A percentile compares a stretch with the other conserved stretches of the same genome.
Evolutionary conservation across 1,140 invertebrate genomes (phyloP).

Genomic region (Lucilia sericata): DNA sequence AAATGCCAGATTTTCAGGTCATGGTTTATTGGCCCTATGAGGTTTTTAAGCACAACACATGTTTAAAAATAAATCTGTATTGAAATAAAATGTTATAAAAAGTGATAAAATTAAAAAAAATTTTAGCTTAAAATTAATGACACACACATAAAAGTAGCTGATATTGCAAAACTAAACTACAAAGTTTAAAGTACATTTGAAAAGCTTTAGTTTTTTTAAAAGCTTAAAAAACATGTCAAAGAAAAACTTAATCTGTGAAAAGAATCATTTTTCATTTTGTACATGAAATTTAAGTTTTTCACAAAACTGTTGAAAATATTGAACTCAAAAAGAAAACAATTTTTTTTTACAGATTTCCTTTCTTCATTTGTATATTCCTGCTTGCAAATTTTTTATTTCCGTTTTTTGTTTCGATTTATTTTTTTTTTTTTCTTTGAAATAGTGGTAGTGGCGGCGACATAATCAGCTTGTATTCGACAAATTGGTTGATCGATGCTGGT

Average conservation of each 20-base stretch:
- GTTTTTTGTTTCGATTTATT: not conserved
- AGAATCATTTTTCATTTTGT: no score
- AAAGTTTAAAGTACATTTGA: not conserved
- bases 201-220: no score
- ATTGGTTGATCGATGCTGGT: slow-evolving; percentile 29
- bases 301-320: not conserved
- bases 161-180: not conserved
- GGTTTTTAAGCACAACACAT: not conserved
- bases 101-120: no score
- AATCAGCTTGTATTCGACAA: slow-evolving; percentile 20
- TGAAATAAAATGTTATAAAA: no score
- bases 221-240: no score
- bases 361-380: not conserved
- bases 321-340: not conserved
- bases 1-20: not conserved
- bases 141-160: not conserved
- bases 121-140: not conserved
- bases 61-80: not conserved
- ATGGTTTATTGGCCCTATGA: not conserved
- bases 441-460: slow-evolving; percentile 21
- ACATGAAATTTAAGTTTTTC: not conserved
- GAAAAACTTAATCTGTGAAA: no score
- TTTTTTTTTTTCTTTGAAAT: not conserved
- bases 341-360: not conserved
- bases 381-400: not conserved